Evolutionary conservation across 1,140 invertebrate genomes (phyloP).

Genomic region (Halictus rubicundus): DNA sequence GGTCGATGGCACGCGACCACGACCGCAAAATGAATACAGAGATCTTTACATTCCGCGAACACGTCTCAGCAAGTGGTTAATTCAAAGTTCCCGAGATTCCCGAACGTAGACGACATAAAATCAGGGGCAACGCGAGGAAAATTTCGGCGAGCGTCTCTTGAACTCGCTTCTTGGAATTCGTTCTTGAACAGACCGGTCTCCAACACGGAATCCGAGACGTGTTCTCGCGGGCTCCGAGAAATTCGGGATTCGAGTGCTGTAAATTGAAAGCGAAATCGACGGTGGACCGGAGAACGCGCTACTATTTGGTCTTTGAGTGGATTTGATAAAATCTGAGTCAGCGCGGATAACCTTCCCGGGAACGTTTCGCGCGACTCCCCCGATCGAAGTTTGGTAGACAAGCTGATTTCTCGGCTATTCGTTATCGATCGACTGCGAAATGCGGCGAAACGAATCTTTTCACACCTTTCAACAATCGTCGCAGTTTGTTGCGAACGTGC

Average conservation of each 20-base stretch:
- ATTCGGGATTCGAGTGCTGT: conserved; percentile 19
- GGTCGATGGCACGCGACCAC: no score
- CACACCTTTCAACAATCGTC: no score
- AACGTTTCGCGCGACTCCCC: background rate
- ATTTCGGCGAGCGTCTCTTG: background rate
- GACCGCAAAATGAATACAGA: no score
- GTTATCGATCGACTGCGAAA: no score
- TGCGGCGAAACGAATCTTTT: no score
- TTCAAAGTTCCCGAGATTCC: background rate
- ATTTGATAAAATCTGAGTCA: conserved; percentile 27
- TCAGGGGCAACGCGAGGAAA: background rate
- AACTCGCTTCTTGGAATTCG: background rate
- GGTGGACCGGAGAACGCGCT: background rate
- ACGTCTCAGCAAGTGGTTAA: background rate
- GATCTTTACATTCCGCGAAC: background rate
- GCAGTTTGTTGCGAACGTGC: no score
- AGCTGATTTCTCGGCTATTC: background rate
- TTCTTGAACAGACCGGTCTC: background rate
- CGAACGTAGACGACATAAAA: background rate
- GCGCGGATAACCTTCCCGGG: background rate
- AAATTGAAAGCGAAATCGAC: conserved; percentile 33
- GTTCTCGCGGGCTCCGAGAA: background rate
- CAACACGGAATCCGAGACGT: background rate
- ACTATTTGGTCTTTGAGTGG: conserved; percentile 10
- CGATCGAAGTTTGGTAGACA: background rate